phyloP scores from a whole-genome alignment of 2,888 invertebrate genomes.

The Caenorhabditis sp. region DNA sequence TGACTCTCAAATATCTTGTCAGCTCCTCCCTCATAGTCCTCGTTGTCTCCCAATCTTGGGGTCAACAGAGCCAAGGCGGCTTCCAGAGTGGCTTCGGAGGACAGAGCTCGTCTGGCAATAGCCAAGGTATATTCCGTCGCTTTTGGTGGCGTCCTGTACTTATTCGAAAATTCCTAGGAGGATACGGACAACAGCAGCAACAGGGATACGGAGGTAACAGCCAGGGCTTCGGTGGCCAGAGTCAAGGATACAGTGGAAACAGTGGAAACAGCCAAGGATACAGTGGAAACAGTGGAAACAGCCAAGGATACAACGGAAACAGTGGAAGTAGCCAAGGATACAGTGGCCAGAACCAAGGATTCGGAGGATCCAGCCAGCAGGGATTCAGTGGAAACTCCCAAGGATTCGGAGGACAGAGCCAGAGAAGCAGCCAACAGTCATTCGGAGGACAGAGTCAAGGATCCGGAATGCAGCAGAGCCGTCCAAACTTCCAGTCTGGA shows the following conservation, averaged over 20 bases:
- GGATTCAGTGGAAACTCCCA: background rate
- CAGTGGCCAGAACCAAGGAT: constrained; percentile 1
- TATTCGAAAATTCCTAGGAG: constrained; percentile 32
- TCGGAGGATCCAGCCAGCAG: constrained; percentile 2
- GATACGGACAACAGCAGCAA: constrained; percentile 32
- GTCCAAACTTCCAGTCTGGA: constrained; percentile 9
- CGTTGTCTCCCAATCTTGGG: constrained; percentile 38
- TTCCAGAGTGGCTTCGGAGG: constrained; percentile 12
- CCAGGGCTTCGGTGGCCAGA: constrained; percentile 11
- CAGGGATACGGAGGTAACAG: background rate
- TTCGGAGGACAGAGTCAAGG: constrained; percentile 7
- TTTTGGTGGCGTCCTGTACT: constrained; percentile 32
- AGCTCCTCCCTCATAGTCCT: constrained; percentile 17
- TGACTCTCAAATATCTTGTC: constrained; percentile 25
- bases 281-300: constrained; percentile 7
- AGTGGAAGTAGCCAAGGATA: constrained; percentile 14
- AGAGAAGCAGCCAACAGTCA: background rate
- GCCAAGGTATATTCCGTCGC: constrained; percentile 34
- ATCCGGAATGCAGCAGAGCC: constrained; percentile 11
- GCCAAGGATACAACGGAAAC: constrained; percentile 6
- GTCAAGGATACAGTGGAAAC: background rate
- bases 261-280: constrained; percentile 3
- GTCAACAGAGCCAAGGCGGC: constrained; percentile 19
- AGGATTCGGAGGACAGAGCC: constrained; percentile 17
- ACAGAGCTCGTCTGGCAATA: constrained; percentile 13